Base-by-base conservation (phyloP, 2,888 invertebrate species). In the Sinhomidia bicolor region DNA sequence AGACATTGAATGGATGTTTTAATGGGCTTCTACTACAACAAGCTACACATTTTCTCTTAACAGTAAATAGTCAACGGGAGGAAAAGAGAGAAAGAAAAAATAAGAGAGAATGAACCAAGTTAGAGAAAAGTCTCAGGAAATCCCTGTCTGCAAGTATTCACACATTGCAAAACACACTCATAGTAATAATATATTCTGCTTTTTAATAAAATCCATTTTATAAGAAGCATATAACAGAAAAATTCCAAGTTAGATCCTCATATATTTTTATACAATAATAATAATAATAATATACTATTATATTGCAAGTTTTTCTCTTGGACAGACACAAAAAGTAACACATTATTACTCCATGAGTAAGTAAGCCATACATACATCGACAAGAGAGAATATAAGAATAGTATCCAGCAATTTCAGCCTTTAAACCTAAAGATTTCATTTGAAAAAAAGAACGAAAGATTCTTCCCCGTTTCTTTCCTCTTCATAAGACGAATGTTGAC, bases 1-100 rank as follows among this genome's bases (percentile, higher is more conserved):
- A 90, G 90, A 60, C 84, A 89, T 90, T 90, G 84, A 90, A 89
- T 90, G 88, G 89, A 88, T 78, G 88, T 81, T 86, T 83, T 89
- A 89, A 89, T 89, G 89, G 90, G 86, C 81, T 90, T 54, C 65
- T 84, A 79, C 81, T 90, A 54, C 65, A 79, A 79, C 65, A 80
- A 85, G 60, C 78, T 47, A 76, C 47, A 88, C 54, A n/a, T 57
- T 76, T 32, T 32, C 76, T 65, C 26, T 41, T 78, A 78, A 36
- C 32, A 57, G 54, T 32, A 54, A 54, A 57, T 54, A 32, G 78
- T 29, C 26, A 23, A 29, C 47, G 26, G 36, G 47, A 26, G 26
- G 7, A 7, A 36, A 7, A 32, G 60, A 17, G 36, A 36, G 51
- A 51, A 51, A 60, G 47, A 44, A 44, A 51, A 51, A 60, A 29